Percentiles rank a stretch among this genome's conserved stretches.
Conservation (phyloP, 64 coral and sea anemone genomes). For the Stichodactyla helianthus region DNA sequence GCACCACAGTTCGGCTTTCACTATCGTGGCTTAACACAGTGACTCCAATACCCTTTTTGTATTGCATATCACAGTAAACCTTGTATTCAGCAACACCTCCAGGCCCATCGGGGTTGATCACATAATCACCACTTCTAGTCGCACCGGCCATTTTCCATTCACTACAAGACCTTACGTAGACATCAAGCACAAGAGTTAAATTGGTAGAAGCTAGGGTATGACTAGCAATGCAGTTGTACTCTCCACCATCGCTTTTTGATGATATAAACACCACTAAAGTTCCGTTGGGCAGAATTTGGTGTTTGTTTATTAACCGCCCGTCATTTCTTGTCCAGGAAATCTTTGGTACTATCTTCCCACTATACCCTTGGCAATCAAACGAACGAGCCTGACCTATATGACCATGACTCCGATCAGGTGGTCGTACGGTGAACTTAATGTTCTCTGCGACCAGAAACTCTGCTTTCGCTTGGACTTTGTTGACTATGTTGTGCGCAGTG, state of each 20-base stretch:
- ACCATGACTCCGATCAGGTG: background rate
- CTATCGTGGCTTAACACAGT: constrained; percentile 51
- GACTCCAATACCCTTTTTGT: constrained; percentile 41
- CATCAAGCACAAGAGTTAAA: constrained; percentile 1
- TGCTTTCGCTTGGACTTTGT: constrained; percentile 32
- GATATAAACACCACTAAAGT: constrained; percentile 37
- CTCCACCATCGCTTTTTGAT: constrained; percentile 37
- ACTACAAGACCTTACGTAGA: constrained; percentile 54
- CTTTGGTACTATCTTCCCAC: constrained; percentile 1
- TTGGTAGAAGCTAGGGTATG: constrained; percentile 2
- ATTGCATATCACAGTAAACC: constrained; percentile 57
- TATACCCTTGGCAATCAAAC: constrained; percentile 32
- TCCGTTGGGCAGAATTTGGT: constrained; percentile 36
- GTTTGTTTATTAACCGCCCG: background rate
- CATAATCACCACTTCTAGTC: constrained; percentile 18
- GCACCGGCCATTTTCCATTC: constrained; percentile 35
- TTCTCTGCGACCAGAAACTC: constrained; percentile 26
- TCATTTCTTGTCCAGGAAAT: constrained; percentile 44
- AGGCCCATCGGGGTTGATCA: constrained; percentile 26
- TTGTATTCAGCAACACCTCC: background rate
- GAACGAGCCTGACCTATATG: background rate
- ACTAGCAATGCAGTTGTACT: constrained; percentile 35
- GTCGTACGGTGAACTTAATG: constrained; percentile 40
- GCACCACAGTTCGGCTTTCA: constrained; percentile 23
- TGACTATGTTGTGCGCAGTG: constrained; percentile 43